These are phyloP conservation scores for Lordiphosa mommai DNA, from an alignment of 1,140 invertebrate genomes.

Conservation along the genomic window DNA sequence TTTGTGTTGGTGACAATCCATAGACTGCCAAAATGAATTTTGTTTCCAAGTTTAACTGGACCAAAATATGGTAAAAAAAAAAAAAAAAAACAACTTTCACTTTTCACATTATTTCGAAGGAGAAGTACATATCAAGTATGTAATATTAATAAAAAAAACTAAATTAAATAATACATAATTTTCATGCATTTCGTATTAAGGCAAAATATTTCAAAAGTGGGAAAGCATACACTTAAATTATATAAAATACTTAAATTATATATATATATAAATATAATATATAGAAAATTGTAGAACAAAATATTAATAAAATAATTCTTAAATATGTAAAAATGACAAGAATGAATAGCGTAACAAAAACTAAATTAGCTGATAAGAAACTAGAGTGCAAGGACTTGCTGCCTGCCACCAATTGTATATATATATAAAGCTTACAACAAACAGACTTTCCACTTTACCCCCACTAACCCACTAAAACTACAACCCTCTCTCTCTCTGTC, in stretches of 20 bases:
- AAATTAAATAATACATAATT: constrained; percentile 28
- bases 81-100: too few relatives aligned
- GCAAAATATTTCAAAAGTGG: constrained; percentile 58
- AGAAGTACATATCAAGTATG: constrained; percentile 70
- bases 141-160: constrained; percentile 36
- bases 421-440: constrained; percentile 1
- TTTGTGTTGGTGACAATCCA: constrained; percentile 71
- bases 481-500: constrained; percentile 30
- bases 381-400: constrained; percentile 30
- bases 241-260: constrained; percentile 14
- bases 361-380: constrained; percentile 66
- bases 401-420: constrained; percentile 39
- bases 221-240: constrained; percentile 72
- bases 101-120: constrained; percentile 26
- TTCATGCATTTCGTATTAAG: constrained; percentile 49
- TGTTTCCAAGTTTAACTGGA: constrained; percentile 42
- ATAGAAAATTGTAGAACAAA: constrained; percentile 20
- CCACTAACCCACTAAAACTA: constrained; percentile 9
- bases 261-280: constrained; percentile 20
- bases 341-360: constrained; percentile 64
- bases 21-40: constrained; percentile 50
- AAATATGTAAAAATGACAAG: constrained; percentile 34
- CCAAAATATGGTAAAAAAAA: constrained; percentile 42
- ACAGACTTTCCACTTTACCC: constrained; percentile 10
- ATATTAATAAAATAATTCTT: constrained; percentile 43